phyloP scores from a whole-genome alignment of 2,797 vertebrate species.

The Hyperoplus immaculatus region DNA sequence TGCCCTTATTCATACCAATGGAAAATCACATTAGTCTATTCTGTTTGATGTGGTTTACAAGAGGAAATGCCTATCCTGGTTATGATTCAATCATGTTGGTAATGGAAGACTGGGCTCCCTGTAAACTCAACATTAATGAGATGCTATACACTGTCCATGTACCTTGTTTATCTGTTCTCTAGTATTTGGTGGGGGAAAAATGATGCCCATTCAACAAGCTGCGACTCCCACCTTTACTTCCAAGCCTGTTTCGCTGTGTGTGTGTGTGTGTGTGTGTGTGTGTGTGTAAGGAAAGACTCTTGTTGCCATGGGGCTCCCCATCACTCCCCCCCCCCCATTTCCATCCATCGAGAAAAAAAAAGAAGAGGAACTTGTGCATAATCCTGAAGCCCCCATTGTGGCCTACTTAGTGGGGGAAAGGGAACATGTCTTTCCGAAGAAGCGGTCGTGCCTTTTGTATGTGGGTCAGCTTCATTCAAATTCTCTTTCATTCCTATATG shows the following conservation, averaged over 20 bases:
- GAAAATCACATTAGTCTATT: conserved; percentile 11
- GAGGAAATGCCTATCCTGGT: conserved; percentile 11
- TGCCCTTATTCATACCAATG: neutral
- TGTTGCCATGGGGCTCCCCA: conserved; percentile 75
- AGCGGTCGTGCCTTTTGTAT: conserved; percentile 86
- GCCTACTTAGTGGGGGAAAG: conserved; percentile 85
- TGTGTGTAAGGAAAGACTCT: conserved; percentile 55
- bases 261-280: too few relatives aligned
- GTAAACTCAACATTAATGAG: conserved; percentile 11
- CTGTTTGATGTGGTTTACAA: conserved; percentile 42
- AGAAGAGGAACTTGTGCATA: conserved; percentile 82
- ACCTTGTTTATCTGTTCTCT: neutral
- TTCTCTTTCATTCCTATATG: conserved; percentile 86
- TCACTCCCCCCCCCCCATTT: conserved; percentile 74
- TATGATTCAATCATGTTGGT: conserved; percentile 26
- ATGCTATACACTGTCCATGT: neutral
- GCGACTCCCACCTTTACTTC: conserved; percentile 32
- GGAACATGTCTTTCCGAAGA: conserved; percentile 85
- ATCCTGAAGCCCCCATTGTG: conserved; percentile 89
- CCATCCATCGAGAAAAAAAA: conserved; percentile 77
- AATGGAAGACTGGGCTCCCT: neutral
- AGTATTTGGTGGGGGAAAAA: conserved; percentile 6
- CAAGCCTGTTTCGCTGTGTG: conserved; percentile 61
- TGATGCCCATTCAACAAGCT: conserved; percentile 42
- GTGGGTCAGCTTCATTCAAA: conserved; percentile 90